Percentiles rank a stretch among this genome's conserved stretches.
phyloP scores from a whole-genome alignment of 1,140 invertebrate species.

The Dreissena polymorpha region DNA sequence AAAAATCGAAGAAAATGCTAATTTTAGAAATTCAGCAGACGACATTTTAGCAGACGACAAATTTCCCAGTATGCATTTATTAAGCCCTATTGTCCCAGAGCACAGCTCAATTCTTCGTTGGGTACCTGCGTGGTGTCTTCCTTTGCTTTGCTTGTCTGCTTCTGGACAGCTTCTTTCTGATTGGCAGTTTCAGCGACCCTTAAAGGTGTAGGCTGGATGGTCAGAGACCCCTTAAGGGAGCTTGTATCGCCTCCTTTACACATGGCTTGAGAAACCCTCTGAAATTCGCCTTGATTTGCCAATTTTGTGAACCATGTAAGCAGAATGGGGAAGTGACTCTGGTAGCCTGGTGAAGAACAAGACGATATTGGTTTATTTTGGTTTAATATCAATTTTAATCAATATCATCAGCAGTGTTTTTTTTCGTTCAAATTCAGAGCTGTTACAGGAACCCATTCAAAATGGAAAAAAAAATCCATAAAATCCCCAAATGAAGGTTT shows the following conservation, averaged over 20 bases:
- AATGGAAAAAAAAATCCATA: no score
- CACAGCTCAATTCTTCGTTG: no score
- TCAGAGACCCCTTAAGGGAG: slow-evolving; percentile 58
- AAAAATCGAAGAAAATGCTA: no score
- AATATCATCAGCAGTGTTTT: no score
- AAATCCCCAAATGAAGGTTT: no score
- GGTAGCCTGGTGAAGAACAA: slow-evolving; percentile 49
- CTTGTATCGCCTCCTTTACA: slow-evolving; percentile 48
- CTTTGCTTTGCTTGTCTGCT: slow-evolving; percentile 49
- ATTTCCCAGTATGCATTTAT: no score
- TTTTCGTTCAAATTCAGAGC: no score
- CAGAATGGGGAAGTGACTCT: slow-evolving; percentile 77
- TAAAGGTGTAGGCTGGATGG: slow-evolving; percentile 60
- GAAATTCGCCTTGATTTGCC: slow-evolving; percentile 80
- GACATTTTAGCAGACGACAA: no score
- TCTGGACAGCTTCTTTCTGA: slow-evolving; percentile 36
- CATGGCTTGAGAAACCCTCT: slow-evolving; percentile 64
- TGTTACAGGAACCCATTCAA: no score
- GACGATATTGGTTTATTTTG: neutral
- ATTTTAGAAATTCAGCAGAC: no score
- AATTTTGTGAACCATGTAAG: slow-evolving; percentile 81
- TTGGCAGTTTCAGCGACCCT: slow-evolving; percentile 6
- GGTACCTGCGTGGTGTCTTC: slow-evolving; percentile 44
- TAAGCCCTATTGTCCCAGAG: no score
- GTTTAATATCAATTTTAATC: no score